Conservation (phyloP, 2,113 vertebrate species). For the Fregata magnificens region DNA sequence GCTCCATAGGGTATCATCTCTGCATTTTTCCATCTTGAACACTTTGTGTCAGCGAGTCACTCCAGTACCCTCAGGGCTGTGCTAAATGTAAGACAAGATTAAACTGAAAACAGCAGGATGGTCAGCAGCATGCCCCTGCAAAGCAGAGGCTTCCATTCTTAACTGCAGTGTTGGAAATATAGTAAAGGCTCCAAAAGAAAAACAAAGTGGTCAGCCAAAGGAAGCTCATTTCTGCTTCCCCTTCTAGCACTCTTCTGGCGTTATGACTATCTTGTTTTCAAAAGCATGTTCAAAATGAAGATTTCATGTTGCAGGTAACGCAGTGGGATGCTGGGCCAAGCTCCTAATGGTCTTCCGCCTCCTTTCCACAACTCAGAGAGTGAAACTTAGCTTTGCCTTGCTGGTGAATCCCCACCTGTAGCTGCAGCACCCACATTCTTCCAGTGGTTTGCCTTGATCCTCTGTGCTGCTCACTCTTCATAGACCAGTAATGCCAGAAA, state of each 20-base stretch:
- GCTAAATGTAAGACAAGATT: background rate
- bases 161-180: background rate
- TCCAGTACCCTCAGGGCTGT: background rate
- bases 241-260: background rate
- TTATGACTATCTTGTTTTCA: background rate
- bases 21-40: background rate
- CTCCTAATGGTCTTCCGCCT: background rate
- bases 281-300: background rate
- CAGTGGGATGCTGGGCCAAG: background rate
- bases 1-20: background rate
- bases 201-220: background rate
- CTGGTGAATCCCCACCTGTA: background rate
- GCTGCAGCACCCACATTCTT: background rate
- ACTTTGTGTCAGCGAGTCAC: fast-evolving
- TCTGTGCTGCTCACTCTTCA: background rate
- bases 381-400: background rate
- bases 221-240: background rate
- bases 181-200: background rate
- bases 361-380: background rate
- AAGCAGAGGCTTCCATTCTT: background rate
- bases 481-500: background rate
- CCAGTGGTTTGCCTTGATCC: background rate
- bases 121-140: background rate
- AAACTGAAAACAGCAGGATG: background rate
- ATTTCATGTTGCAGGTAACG: background rate